Base-by-base conservation (phyloP, 2,888 invertebrate genomes). In the Acleris literana region DNA sequence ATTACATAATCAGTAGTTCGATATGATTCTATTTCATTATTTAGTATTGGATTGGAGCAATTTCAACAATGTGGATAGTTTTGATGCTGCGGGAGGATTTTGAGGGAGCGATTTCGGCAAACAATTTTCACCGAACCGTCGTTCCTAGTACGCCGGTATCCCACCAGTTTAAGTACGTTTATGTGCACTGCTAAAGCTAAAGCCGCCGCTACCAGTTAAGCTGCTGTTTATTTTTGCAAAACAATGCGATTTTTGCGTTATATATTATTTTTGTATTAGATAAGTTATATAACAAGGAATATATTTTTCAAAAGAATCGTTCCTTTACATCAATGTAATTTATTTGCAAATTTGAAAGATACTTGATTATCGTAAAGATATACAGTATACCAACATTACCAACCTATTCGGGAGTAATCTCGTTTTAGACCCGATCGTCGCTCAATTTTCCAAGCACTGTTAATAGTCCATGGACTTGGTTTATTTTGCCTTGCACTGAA, bases 181-280 rank as follows among this genome's bases (percentile, higher is more conserved):
- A 61, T 53, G 63, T 63, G 58, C 61, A 64, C 64, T 62, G 59
- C 22, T 68, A 67, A 66, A 70, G 56, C 22, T 22, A 44, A 44
- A n/a, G 20, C 16, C n/a, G 22, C n/a, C 22, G 43, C 20, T 56
- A 22, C 18, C 49, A 18, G 6, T 39, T 33, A 16, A 18, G 13
- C 13, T 55, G 3, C 29, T 54, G 29, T 33, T 54, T 9, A 6
- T 22, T 9, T 29, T 33, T 9, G 33, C 9, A 9, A 44, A n/a
- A 44, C n/a, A 44, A 3, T 5, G n/a, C 1, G 2, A n/a, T 0
- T 44, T n/a, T 22, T 22, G 22, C 3, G 2, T 22, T 25, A 5
- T 25, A 25, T 25, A 25, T n/a, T 44, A 44, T 44, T 51, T 20
- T 17, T n/a, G 2, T 53, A 7, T n/a, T 3, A 9, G n/a, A 16